phyloP scores from a whole-genome alignment of 1,140 invertebrate genomes.

The Ips typographus region DNA sequence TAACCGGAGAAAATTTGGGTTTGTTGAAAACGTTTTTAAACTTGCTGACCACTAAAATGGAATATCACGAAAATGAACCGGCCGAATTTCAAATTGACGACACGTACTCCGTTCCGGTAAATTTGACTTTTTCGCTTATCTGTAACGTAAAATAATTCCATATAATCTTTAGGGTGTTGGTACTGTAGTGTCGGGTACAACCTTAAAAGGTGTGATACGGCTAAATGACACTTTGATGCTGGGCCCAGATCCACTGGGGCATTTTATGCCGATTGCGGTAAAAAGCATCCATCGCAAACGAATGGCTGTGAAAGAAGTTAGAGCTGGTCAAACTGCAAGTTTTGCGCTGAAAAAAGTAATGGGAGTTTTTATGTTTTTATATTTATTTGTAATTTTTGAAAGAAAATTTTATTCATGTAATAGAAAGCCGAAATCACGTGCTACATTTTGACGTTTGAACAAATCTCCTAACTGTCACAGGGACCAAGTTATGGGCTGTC shows the following conservation, averaged over 20 bases:
- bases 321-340: slow-evolving; percentile 97
- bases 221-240: slow-evolving; percentile 91
- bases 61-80: slow-evolving; percentile 83
- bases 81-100: slow-evolving; percentile 99
- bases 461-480: too few relatives aligned
- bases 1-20: slow-evolving; percentile 92
- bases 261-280: slow-evolving; percentile 89
- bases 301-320: slow-evolving; percentile 94
- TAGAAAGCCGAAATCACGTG: too few relatives aligned
- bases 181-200: slow-evolving; percentile 96
- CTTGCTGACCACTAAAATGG: slow-evolving; percentile 87
- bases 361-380: too few relatives aligned
- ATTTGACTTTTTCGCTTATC: slow-evolving; percentile 41
- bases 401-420: too few relatives aligned
- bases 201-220: slow-evolving; percentile 86
- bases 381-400: too few relatives aligned
- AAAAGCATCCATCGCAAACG: slow-evolving; percentile 98
- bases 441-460: too few relatives aligned
- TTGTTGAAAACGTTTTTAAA: slow-evolving; percentile 97
- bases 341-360: slow-evolving; percentile 94
- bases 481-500: too few relatives aligned
- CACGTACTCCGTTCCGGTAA: slow-evolving; percentile 94
- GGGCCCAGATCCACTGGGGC: slow-evolving; percentile 92
- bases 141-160: too few relatives aligned
- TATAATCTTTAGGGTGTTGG: slow-evolving; percentile 79